These are phyloP conservation scores for Struthio camelus DNA, from an alignment of 2,113 vertebrate species.

Conservation along the genomic window DNA sequence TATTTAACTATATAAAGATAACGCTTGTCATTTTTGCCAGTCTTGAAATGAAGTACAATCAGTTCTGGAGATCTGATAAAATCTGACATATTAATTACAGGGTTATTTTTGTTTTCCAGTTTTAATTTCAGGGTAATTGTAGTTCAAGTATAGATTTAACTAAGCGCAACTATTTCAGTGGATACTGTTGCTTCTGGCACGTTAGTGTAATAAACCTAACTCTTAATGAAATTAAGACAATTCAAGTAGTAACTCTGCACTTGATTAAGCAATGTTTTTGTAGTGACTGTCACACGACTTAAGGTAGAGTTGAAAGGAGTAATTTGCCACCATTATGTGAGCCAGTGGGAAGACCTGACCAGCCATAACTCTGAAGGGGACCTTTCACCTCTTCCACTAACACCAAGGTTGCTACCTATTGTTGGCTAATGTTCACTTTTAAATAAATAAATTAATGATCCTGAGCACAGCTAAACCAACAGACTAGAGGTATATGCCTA, in stretches of 20 bases:
- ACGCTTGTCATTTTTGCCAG: not conserved
- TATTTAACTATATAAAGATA: not conserved
- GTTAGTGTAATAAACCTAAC: not conserved
- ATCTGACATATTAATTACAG: slow-evolving; percentile 60
- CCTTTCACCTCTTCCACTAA: not conserved
- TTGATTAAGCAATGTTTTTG: not conserved
- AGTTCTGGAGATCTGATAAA: slow-evolving; percentile 26
- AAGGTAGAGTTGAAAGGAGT: not conserved
- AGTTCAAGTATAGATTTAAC: slow-evolving; percentile 37
- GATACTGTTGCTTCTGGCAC: not conserved
- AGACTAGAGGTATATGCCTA: not conserved
- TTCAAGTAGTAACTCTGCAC: not conserved
- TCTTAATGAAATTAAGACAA: slow-evolving; percentile 21
- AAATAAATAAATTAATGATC: not conserved
- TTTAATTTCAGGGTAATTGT: slow-evolving; percentile 52
- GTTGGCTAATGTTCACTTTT: not conserved
- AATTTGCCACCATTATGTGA: not conserved
- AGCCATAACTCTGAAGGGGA: not conserved
- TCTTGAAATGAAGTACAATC: not conserved
- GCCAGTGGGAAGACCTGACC: not conserved
- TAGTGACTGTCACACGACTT: not conserved
- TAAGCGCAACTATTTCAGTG: not conserved
- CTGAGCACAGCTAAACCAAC: not conserved
- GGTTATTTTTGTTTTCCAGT: slow-evolving; percentile 43
- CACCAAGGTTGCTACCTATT: not conserved